Conservation (phyloP, 2,113 vertebrate species). For the Macquaria ambigua region DNA sequence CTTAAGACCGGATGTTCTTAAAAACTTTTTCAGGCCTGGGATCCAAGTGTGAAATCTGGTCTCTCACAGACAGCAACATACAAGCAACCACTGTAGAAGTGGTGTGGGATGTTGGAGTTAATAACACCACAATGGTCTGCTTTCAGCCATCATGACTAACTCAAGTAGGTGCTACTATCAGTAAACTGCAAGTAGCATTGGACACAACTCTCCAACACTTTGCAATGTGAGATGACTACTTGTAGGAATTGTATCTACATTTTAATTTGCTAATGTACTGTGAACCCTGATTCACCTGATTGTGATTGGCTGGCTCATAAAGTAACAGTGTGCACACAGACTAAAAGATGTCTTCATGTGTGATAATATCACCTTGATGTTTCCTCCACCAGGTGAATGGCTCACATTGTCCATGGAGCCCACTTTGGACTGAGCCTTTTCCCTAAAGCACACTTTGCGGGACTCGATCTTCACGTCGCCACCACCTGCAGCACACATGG, state of each 20-base stretch:
- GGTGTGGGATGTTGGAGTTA: too few relatives aligned
- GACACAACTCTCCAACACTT: neutral
- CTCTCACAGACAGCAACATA: too few relatives aligned
- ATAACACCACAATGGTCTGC: neutral
- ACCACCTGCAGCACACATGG: constrained; percentile 84
- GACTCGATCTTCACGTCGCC: constrained; percentile 93
- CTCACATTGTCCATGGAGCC: constrained; percentile 91
- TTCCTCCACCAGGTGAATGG: constrained; percentile 86
- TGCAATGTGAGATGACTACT: too few relatives aligned
- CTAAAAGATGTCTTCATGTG: neutral
- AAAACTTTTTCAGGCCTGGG: too few relatives aligned
- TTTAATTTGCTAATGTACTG: neutral
- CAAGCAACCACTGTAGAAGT: neutral
- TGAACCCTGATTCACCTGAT: neutral
- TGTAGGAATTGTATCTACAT: neutral
- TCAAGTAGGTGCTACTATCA: neutral
- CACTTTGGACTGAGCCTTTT: constrained; percentile 93
- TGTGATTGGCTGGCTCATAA: neutral
- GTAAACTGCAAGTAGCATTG: neutral
- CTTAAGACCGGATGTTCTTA: too few relatives aligned
- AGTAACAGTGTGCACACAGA: neutral
- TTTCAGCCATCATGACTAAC: neutral
- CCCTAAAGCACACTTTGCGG: constrained; percentile 92
- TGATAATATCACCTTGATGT: constrained; percentile 86
- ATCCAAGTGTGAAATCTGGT: too few relatives aligned